Conservation (phyloP, 2,113 vertebrate species). For the Genyomyrus donnyi region DNA sequence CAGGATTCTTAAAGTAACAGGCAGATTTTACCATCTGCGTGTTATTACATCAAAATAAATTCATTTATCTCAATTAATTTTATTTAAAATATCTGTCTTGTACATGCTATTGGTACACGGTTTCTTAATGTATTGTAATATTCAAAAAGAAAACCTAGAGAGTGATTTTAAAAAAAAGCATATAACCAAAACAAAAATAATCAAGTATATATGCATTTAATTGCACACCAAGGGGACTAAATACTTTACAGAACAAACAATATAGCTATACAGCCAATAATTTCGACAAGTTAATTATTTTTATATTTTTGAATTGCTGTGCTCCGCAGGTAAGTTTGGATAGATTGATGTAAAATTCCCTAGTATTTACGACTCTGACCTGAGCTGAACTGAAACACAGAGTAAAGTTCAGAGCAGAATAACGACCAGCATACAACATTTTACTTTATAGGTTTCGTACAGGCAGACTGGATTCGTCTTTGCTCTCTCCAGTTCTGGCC, state of each 20-base stretch:
- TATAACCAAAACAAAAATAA: neutral
- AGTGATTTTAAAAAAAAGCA: neutral
- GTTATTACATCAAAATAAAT: conserved; percentile 15
- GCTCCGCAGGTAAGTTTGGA: neutral
- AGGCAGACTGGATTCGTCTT: neutral
- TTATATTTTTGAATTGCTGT: neutral
- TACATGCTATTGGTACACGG: no score
- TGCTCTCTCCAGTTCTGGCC: conserved; percentile 20
- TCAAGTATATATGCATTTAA: neutral
- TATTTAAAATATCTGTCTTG: neutral
- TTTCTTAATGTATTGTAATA: neutral
- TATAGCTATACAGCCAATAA: neutral
- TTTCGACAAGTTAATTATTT: neutral
- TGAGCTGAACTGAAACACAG: neutral
- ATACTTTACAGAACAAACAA: neutral
- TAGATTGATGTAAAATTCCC: neutral
- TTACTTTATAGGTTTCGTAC: neutral
- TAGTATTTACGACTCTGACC: neutral
- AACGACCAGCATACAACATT: neutral
- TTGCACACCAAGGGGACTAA: neutral
- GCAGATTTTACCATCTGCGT: conserved; percentile 10
- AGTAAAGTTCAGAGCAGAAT: neutral
- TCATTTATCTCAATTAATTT: neutral
- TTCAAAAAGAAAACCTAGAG: neutral
- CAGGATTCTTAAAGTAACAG: conserved; percentile 27